phyloP scores from a whole-genome alignment of 2,113 vertebrate genomes.

The Leucosticte australis region DNA sequence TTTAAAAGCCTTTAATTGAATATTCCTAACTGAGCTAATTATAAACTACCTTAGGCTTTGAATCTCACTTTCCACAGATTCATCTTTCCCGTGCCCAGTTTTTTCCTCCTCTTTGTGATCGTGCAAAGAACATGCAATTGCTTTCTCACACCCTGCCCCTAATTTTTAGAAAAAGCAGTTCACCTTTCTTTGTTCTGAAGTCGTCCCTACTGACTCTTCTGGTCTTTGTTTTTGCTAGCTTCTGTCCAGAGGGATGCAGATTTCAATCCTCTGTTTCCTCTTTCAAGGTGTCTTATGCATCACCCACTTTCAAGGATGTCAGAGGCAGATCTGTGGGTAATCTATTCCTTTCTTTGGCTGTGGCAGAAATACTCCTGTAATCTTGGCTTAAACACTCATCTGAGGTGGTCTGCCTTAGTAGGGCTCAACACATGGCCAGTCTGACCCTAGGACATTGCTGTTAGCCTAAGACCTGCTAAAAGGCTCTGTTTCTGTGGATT shows the following conservation, averaged over 20 bases:
- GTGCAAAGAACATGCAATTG: background rate
- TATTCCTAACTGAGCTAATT: background rate
- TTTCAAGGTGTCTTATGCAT: background rate
- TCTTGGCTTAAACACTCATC: background rate
- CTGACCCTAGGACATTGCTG: background rate
- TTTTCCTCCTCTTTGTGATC: background rate
- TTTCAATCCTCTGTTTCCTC: background rate
- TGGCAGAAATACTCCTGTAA: background rate
- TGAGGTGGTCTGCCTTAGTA: background rate
- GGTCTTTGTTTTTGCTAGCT: background rate
- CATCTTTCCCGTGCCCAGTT: background rate
- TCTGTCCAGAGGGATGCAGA: background rate
- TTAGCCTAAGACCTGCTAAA: background rate
- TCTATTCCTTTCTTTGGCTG: background rate
- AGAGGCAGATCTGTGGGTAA: background rate
- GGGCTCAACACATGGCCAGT: background rate
- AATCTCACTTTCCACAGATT: background rate
- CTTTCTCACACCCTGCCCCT: background rate
- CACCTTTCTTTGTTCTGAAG: background rate
- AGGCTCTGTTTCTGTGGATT: background rate
- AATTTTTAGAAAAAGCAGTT: background rate
- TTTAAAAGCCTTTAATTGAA: conserved; percentile 43
- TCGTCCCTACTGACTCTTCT: background rate
- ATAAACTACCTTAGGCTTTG: conserved; percentile 27
- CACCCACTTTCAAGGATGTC: background rate